Base-by-base conservation (phyloP, 2,888 invertebrate species). In the Pedicia rivosa region DNA sequence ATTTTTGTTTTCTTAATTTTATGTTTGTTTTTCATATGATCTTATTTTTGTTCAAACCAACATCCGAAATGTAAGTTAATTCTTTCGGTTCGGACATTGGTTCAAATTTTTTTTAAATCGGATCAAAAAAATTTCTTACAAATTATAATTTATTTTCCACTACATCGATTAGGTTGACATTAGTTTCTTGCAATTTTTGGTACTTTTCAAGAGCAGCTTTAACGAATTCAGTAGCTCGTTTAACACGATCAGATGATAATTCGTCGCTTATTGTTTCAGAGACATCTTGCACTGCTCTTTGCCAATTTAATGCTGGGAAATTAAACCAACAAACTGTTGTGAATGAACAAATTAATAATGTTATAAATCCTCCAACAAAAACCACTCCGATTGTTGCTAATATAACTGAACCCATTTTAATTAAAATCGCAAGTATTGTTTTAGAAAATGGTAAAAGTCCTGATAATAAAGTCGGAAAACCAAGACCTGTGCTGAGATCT, bases 291-390 rank as follows among this genome's bases (percentile, higher is more conserved):
- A 13, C 20, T 20, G 20, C 32, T 9, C 10, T 4, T 9, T 32
- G 13, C 32, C 32, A 32, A 4, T 22, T 7, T 3, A 22, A 20
- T 9, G 20, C 17, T 7, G 32, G 32, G 4, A 50, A 50, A 4
- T 63, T 59, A 37, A 72, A 63, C 9, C 64, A 61, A 46, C 74
- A 74, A 36, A 74, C 43, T 2, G 69, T 65, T 1, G 73, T 72
- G 4, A 70, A 50, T 5, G 65, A 63, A 47, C 74, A 75, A 1
- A 74, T 47, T 2, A 66, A 57, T 2, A 63, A 65, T 1, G 67
- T 67, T 15, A 72, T 55, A 15, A 66, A 53, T 8, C 66, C 62
- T 4, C 72, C 70, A 35, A 72, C 51, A 5, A 69, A 38, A 4
- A 71, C 47, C 5, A 68, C 50, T 3, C 53, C 53, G 12, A 63